Conservation (phyloP, 1,140 invertebrate genomes). For the Rhynchophorus ferrugineus region DNA sequence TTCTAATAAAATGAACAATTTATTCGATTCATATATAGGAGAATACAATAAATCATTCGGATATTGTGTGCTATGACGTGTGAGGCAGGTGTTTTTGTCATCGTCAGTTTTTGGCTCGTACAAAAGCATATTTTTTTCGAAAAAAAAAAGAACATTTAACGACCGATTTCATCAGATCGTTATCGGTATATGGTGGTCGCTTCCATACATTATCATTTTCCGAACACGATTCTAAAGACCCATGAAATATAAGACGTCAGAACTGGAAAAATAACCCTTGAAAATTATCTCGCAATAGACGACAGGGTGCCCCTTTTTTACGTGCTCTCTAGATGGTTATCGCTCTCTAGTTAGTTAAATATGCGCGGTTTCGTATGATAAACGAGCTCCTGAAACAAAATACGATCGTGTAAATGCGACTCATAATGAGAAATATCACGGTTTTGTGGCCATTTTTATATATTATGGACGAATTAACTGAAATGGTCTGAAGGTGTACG, state of each 20-base stretch:
- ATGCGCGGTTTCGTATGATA: constrained; percentile 12
- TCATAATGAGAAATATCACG: too few relatives aligned
- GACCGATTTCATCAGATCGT: constrained; percentile 11
- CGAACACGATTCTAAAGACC: constrained; percentile 8
- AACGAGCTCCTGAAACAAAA: constrained; percentile 19
- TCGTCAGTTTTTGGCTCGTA: too few relatives aligned
- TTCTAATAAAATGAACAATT: too few relatives aligned
- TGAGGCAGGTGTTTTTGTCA: too few relatives aligned
- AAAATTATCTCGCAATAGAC: constrained; percentile 11
- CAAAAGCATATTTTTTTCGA: too few relatives aligned
- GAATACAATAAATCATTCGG: too few relatives aligned
- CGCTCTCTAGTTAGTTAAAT: constrained; percentile 15
- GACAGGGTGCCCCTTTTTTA: constrained; percentile 12
- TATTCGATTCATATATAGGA: too few relatives aligned
- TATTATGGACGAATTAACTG: too few relatives aligned
- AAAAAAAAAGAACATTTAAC: too few relatives aligned
- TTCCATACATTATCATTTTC: constrained; percentile 13
- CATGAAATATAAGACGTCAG: constrained; percentile 23
- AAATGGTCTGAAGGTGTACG: too few relatives aligned
- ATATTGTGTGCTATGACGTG: too few relatives aligned
- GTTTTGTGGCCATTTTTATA: too few relatives aligned
- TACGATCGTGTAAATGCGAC: constrained; percentile 16
- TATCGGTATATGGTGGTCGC: constrained; percentile 12
- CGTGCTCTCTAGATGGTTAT: constrained; percentile 14
- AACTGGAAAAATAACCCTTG: constrained; percentile 20